phyloP scores from a whole-genome alignment of 2,888 invertebrate species.

The Hemistola chrysoprasaria region DNA sequence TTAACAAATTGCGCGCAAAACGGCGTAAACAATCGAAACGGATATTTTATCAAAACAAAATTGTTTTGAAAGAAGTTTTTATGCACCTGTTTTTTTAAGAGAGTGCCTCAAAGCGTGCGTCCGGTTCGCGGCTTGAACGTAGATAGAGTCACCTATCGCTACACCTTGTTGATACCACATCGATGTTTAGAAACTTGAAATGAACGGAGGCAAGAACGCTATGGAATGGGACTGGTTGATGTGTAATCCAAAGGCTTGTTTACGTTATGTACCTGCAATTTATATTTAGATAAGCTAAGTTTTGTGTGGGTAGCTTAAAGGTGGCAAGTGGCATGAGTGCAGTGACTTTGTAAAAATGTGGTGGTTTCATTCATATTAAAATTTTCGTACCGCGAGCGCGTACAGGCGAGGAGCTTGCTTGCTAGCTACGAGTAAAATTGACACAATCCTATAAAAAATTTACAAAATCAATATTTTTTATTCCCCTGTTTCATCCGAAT shows the following conservation, averaged over 20 bases:
- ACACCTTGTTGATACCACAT: slow-evolving; percentile 55
- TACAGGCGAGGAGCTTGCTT: too few relatives aligned
- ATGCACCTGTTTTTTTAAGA: slow-evolving; percentile 44
- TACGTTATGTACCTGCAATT: slow-evolving; percentile 24
- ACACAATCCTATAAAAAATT: too few relatives aligned
- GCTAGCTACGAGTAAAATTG: too few relatives aligned
- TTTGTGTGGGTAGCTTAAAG: slow-evolving; percentile 24
- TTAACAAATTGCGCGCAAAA: slow-evolving; percentile 2
- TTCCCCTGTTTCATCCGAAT: too few relatives aligned
- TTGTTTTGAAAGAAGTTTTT: slow-evolving; percentile 24
- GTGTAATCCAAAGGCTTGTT: slow-evolving; percentile 50
- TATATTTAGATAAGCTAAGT: slow-evolving; percentile 25
- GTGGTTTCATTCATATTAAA: too few relatives aligned
- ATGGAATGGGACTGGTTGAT: slow-evolving; percentile 52
- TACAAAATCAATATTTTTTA: too few relatives aligned
- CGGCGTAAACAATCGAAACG: too few relatives aligned
- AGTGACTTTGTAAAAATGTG: slow-evolving; percentile 17
- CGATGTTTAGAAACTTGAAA: slow-evolving; percentile 66
- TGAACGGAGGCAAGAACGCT: slow-evolving; percentile 55
- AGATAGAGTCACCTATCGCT: slow-evolving; percentile 61
- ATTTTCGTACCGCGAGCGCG: too few relatives aligned
- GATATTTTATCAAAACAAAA: too few relatives aligned
- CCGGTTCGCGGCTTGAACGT: slow-evolving; percentile 57
- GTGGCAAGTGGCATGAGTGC: slow-evolving; percentile 16
- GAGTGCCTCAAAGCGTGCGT: slow-evolving; percentile 59